Percentiles rank a stretch among this genome's conserved stretches.
phyloP scores from a whole-genome alignment of 2,113 vertebrate genomes.

The Bagarius yarrelli region DNA sequence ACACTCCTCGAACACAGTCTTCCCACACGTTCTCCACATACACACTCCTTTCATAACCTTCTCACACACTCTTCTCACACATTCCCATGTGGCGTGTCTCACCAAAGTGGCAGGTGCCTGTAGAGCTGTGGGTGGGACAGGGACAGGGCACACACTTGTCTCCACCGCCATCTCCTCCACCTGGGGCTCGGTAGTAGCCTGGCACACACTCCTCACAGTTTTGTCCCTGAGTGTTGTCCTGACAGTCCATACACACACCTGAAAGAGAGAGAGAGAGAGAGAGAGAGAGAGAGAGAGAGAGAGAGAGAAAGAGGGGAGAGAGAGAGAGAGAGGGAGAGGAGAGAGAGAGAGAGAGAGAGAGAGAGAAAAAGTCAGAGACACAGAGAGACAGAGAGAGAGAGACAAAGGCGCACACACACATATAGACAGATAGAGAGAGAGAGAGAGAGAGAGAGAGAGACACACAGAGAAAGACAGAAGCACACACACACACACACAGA shows the following conservation, averaged over 20 bases:
- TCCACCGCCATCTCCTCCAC: conserved; percentile 7
- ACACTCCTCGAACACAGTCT: background rate
- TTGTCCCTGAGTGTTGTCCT: conserved; percentile 79
- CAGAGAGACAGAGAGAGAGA: background rate
- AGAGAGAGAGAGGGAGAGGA: background rate
- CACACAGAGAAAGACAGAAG: no score
- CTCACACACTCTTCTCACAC: background rate
- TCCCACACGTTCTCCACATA: background rate
- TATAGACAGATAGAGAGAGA: no score
- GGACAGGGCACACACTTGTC: conserved; percentile 80
- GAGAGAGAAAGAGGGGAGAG: background rate
- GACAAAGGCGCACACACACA: background rate
- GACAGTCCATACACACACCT: conserved; percentile 74
- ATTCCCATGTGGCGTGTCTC: conserved; percentile 57
- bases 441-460: background rate
- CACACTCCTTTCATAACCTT: background rate
- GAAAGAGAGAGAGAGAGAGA: conserved; percentile 10
- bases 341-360: conserved; percentile 4
- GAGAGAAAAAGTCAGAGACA: background rate
- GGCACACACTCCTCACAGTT: conserved; percentile 87
- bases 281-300: conserved; percentile 7
- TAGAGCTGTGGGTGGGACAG: conserved; percentile 84
- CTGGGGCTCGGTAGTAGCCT: conserved; percentile 71
- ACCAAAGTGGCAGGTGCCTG: conserved; percentile 81
- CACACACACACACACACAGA: no score